A percentile compares a stretch with the other conserved stretches of the same genome.
phyloP scores from a whole-genome alignment of 2,888 invertebrate species.

The Andrena trimmerana region DNA sequence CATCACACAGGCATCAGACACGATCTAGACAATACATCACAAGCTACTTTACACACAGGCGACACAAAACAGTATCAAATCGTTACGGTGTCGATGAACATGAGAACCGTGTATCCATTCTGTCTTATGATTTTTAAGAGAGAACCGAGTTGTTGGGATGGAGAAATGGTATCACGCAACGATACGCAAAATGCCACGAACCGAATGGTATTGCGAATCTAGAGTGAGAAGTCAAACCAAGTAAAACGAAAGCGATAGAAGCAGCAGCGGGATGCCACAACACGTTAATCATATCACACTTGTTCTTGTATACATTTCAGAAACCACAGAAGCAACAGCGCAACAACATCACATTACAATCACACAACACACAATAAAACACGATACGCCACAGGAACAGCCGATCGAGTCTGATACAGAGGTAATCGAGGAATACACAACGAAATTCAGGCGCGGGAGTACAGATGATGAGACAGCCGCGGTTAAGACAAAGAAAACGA shows the following conservation, averaged over 20 bases:
- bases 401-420: conserved; percentile 81
- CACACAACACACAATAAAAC: conserved; percentile 80
- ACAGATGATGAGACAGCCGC: conserved; percentile 78
- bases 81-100: conserved; percentile 21
- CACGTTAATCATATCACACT: conserved; percentile 77
- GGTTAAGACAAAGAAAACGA: conserved; percentile 82
- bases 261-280: conserved; percentile 58
- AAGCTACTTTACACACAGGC: conserved; percentile 25
- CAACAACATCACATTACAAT: conserved; percentile 79
- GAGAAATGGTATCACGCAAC: not conserved
- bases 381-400: conserved; percentile 77
- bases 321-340: conserved; percentile 82
- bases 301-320: conserved; percentile 83
- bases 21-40: conserved; percentile 14
- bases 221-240: conserved; percentile 77
- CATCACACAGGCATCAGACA: conserved; percentile 36
- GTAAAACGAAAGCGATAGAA: conserved; percentile 61
- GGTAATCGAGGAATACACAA: conserved; percentile 82
- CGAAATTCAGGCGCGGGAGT: conserved; percentile 80
- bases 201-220: conserved; percentile 10
- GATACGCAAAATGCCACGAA: conserved; percentile 14
- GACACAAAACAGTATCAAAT: conserved; percentile 29
- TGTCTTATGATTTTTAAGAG: conserved; percentile 14
- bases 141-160: conserved; percentile 5
- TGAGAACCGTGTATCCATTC: not conserved